Evolutionary conservation across 2,797 vertebrate genomes (phyloP), one percentile per base, ranked within the genome.

Genomic region (Echeneis naucrates): DNA sequence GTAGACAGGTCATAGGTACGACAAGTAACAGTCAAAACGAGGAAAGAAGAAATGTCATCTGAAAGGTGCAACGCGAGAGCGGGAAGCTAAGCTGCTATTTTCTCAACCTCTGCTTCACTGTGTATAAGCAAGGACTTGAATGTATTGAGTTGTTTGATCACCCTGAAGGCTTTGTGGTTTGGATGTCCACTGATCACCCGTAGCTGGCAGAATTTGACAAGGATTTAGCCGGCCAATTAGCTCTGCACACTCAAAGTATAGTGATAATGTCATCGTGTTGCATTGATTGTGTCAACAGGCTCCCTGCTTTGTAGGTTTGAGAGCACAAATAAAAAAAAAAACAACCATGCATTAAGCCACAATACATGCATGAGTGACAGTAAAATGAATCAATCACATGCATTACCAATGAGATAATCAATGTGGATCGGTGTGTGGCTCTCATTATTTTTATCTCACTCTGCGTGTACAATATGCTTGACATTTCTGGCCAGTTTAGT

Each of bases 221-320:
- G 58, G 74, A 24, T 57, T 77, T 66, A 75, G 60, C 42, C 3
- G 70, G 48, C 78, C 82, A 87, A 86, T 92, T 86, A 88, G 50
- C 83, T 51, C n/a, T 10, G 33, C 56, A 14, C 68, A 14, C 62
- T 66, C 38, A 57, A 58, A 72, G 64, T 71, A 16, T 26, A 52
- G 68, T 53, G 45, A 51, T 85, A 89, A 87, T 88, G 86, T 81
- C 86, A 85, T 75, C 30, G 73, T 24, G 74, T 19, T 4, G 21
- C 66, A 88, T 90, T 2, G 86, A 90, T 91, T 66, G 74, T 84
- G 79, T 55, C 72, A 78, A 87, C 67, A 53, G 64, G 63, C 71
- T 61, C 72, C 38, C 61, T 75, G 83, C 74, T 89, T 68, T 72
- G 30, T 75, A 72, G 70, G 40, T 75, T 53, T 77, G 77, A 71